These are phyloP conservation scores for Podarcis cretensis DNA, from an alignment of 2,113 vertebrate species.

Conservation along the genomic window DNA sequence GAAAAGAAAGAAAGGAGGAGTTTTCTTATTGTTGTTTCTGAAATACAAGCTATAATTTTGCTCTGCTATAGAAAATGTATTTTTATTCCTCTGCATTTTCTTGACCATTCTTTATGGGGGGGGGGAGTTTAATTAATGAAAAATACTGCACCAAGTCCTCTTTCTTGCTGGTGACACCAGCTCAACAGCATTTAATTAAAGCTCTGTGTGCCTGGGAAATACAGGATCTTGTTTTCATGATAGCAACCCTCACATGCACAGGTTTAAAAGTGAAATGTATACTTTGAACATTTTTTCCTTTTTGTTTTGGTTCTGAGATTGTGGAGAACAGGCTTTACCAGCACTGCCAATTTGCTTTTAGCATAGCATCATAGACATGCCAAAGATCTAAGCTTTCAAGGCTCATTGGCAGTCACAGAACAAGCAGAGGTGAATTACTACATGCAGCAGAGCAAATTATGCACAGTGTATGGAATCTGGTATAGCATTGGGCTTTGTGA, in stretches of 20 bases:
- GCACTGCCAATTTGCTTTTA: neutral
- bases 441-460: neutral
- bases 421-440: neutral
- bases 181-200: slow-evolving; percentile 61
- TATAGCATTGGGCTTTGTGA: neutral
- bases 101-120: neutral
- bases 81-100: fast-evolving
- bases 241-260: neutral
- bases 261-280: slow-evolving; percentile 49
- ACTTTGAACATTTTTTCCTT: slow-evolving; percentile 43
- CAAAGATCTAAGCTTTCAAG: neutral
- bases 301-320: slow-evolving; percentile 33
- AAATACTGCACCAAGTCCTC: slow-evolving; percentile 45
- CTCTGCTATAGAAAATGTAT: neutral
- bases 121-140: slow-evolving; percentile 56
- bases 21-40: slow-evolving; percentile 9
- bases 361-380: neutral
- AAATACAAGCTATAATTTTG: neutral
- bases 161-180: slow-evolving; percentile 56
- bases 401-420: neutral
- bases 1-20: neutral
- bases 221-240: slow-evolving; percentile 57
- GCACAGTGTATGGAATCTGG: neutral
- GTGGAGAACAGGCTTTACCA: slow-evolving; percentile 29
- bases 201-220: slow-evolving; percentile 53